Percentiles rank a stretch among this genome's conserved stretches.
Conservation (phyloP, 2,888 invertebrate species). For the Cryptophagus acutangulus region DNA sequence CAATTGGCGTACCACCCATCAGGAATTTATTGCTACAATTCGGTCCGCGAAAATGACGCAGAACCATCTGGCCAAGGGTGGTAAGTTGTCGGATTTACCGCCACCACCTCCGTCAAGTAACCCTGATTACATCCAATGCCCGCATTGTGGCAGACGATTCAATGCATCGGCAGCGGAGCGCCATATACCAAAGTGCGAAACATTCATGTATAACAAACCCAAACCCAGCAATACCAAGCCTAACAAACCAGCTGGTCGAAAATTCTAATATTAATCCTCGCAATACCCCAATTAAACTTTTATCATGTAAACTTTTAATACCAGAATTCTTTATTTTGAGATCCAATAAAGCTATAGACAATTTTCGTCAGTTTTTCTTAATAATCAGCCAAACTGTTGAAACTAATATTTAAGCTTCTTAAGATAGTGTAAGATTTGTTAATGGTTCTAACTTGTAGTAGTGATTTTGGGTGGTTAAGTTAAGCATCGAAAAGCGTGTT, state of each 20-base stretch:
- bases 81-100: conserved; percentile 80
- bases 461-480: no score
- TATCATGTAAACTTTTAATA: neutral
- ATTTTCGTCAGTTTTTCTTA: no score
- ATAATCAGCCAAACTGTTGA: no score
- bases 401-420: no score
- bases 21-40: conserved; percentile 87
- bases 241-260: no score
- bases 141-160: conserved; percentile 82
- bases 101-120: conserved; percentile 87
- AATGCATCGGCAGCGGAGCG: conserved; percentile 79
- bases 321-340: neutral
- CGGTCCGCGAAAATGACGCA: conserved; percentile 84
- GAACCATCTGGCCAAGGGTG: conserved; percentile 74
- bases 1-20: conserved; percentile 90
- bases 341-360: no score
- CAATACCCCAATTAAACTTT: no score
- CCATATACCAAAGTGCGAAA: conserved; percentile 90
- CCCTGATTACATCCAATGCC: conserved; percentile 86
- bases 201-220: conserved; percentile 64
- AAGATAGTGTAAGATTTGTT: no score
- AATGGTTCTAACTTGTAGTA: no score
- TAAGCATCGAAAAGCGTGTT: no score
- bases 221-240: no score
- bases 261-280: no score